Conservation (phyloP, 2,113 vertebrate species). For the Indicator maculatus region DNA sequence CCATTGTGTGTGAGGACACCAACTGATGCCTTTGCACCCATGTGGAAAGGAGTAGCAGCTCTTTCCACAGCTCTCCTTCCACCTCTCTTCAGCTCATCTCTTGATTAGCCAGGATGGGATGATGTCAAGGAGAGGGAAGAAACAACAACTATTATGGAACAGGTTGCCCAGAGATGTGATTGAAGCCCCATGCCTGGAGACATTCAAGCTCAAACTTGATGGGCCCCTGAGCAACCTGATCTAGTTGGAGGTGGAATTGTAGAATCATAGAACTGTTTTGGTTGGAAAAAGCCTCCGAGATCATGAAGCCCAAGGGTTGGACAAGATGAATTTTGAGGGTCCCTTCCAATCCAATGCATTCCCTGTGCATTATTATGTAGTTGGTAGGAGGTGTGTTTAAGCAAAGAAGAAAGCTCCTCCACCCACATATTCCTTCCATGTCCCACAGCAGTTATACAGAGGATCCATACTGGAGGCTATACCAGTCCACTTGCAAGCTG, state of each 20-base stretch:
- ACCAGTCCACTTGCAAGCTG: neutral
- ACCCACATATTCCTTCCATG: neutral
- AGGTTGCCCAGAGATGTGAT: no score
- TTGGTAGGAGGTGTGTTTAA: neutral
- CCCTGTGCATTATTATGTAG: no score
- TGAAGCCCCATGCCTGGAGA: no score
- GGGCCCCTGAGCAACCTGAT: no score
- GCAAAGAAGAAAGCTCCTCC: neutral
- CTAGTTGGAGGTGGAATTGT: no score
- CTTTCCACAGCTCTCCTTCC: neutral
- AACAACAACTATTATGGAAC: neutral
- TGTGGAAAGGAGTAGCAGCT: neutral
- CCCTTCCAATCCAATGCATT: no score
- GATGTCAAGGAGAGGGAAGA: neutral
- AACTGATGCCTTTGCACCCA: neutral
- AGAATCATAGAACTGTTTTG: no score
- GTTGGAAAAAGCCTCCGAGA: no score
- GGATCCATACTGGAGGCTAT: neutral
- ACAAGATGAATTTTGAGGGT: no score
- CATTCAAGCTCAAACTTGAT: no score
- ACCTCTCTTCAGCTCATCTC: neutral
- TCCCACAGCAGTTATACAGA: neutral
- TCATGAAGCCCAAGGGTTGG: no score
- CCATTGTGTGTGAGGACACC: neutral
- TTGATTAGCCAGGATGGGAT: neutral